Base-by-base conservation (phyloP, 1,140 invertebrate species). In the Drosophila navojoa region DNA sequence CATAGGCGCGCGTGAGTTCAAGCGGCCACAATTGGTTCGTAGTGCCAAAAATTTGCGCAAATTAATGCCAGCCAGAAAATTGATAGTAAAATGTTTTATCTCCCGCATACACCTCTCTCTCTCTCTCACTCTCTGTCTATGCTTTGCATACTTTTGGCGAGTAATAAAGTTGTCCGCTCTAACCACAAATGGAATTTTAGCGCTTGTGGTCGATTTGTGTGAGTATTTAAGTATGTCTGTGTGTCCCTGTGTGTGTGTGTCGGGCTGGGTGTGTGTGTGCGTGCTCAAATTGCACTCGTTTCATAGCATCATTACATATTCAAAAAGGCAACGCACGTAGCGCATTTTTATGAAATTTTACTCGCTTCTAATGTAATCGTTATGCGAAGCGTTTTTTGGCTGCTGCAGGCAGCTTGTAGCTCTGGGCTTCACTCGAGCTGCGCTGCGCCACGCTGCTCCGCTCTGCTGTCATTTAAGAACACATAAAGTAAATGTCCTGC, bases 261-360 rank as follows among this genome's bases (percentile, higher is more conserved):
- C 29, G 44, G 53, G 60, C 59, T 45, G 54, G 38, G 52, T 64
- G 55, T 52, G 53, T 62, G 67, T 79, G 75, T 73, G 77, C 67
- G 77, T 80, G 77, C 44, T 49, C 44, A 85, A 85, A 85, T 86
- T 85, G 77, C 81, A 85, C 70, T 86, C 64, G 78, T 70, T 80
- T 70, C 69, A 61, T 74, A 64, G 81, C 70, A 69, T 85, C 81
- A 85, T 85, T 85, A 81, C 74, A 86, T 86, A 85, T 85, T 85
- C 81, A 85, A 86, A 84, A 86, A 81, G 81, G 81, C 81, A 81
- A 61, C 81, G 77, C 81, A 85, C 81, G 81, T 86, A 81, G 73
- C 57, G 61, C 49, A 77, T 77, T 85, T 86, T 86, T 85, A 81
- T 85, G 77, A 85, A 86, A 84, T 86, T 84, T 84, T 86, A 84